Percentiles rank a stretch among this genome's conserved stretches.
phyloP scores from a whole-genome alignment of 1,140 invertebrate genomes.

The Bicyclus anynana region DNA sequence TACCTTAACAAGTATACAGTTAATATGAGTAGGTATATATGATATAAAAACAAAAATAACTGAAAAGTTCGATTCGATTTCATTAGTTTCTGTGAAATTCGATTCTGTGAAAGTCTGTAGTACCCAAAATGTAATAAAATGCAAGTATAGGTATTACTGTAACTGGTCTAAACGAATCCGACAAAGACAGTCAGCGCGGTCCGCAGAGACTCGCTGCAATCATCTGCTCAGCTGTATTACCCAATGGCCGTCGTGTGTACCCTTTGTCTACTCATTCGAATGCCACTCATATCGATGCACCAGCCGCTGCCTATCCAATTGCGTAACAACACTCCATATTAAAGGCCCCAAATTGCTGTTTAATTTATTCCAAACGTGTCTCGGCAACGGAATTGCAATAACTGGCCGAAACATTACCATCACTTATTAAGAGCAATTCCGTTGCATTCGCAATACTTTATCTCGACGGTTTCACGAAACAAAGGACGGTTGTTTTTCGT shows the following conservation, averaged over 20 bases:
- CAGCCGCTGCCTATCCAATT: constrained; percentile 53
- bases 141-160: not conserved
- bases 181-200: not conserved
- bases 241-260: not conserved
- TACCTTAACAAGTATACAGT: too few relatives aligned
- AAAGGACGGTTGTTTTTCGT: not conserved
- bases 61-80: too few relatives aligned
- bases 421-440: constrained; percentile 48
- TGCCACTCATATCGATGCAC: constrained; percentile 60
- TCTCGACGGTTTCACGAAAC: not conserved
- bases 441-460: constrained; percentile 22
- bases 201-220: not conserved
- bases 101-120: too few relatives aligned
- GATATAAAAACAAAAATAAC: too few relatives aligned
- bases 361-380: constrained; percentile 75
- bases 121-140: not conserved
- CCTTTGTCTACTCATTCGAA: constrained; percentile 40
- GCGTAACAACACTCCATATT: constrained; percentile 71
- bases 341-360: constrained; percentile 73
- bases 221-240: not conserved
- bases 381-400: constrained; percentile 71
- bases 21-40: too few relatives aligned
- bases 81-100: too few relatives aligned
- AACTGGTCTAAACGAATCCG: not conserved
- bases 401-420: constrained; percentile 64